A percentile compares a stretch with the other conserved stretches of the same genome.
These are phyloP conservation scores for Sesamia inferens DNA, from an alignment of 2,888 invertebrate genomes.

Conservation along the genomic window DNA sequence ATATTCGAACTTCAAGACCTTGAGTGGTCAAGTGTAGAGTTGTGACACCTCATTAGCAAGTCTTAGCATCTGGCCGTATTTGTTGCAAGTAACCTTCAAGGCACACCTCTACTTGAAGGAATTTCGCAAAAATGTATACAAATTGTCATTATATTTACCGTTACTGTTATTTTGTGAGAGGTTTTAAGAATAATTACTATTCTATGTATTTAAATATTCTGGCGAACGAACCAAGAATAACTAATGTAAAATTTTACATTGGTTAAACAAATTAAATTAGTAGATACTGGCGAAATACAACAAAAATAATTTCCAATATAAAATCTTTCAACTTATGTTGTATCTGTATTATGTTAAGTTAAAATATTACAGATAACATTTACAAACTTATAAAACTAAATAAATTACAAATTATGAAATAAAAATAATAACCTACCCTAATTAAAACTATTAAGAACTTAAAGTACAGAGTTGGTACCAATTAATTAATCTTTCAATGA, in stretches of 20 bases:
- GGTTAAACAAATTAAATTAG: not conserved
- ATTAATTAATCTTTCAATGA: not conserved
- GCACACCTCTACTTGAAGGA: slow-evolving; percentile 45
- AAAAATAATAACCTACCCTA: no score
- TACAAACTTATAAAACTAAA: no score
- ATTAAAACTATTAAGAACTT: no score
- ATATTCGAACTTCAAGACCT: slow-evolving; percentile 47
- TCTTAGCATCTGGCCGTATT: slow-evolving; percentile 46
- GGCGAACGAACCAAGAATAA: not conserved
- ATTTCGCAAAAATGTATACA: slow-evolving; percentile 64
- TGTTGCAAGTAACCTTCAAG: slow-evolving; percentile 65
- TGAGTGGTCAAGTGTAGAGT: slow-evolving; percentile 49
- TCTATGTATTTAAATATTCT: not conserved
- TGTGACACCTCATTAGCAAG: slow-evolving; percentile 65
- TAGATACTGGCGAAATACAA: not conserved
- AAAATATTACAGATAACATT: no score
- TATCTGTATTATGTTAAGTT: no score
- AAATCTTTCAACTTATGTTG: not conserved
- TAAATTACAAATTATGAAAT: no score
- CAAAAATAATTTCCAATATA: not conserved
- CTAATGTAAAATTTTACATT: not conserved
- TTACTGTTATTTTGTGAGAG: slow-evolving; percentile 13
- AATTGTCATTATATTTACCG: slow-evolving; percentile 34
- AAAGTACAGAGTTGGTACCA: no score
- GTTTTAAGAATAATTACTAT: not conserved